A percentile compares a stretch with the other conserved stretches of the same genome.
Evolutionary conservation across 2,888 invertebrate genomes (phyloP).

Genomic region (Acronicta psi): DNA sequence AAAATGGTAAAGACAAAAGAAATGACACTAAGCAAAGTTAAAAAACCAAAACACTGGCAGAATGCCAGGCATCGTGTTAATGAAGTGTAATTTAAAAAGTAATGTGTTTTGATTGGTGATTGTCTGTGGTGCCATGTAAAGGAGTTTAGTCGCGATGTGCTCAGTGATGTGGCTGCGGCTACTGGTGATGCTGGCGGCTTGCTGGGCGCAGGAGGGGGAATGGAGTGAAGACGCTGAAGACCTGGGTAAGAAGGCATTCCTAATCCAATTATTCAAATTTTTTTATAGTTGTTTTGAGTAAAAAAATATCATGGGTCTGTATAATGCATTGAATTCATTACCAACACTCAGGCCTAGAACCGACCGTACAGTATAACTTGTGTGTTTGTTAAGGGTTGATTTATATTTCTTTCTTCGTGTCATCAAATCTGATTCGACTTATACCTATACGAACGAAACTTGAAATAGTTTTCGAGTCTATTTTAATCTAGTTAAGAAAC

Average conservation of each 20-base stretch:
- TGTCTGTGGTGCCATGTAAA: slow-evolving; percentile 68
- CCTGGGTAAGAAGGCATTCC: slow-evolving; percentile 70
- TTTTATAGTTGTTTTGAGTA: too few relatives aligned
- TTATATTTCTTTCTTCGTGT: too few relatives aligned
- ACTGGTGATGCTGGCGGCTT: slow-evolving; percentile 81
- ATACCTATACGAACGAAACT: too few relatives aligned
- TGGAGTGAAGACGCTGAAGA: slow-evolving; percentile 87
- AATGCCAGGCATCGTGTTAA: slow-evolving; percentile 31
- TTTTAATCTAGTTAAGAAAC: too few relatives aligned
- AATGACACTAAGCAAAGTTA: slow-evolving; percentile 20
- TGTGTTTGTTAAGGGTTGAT: too few relatives aligned
- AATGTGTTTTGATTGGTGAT: slow-evolving; percentile 46
- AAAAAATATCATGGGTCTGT: too few relatives aligned
- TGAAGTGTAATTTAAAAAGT: slow-evolving; percentile 50
- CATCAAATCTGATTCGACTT: too few relatives aligned
- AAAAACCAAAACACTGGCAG: slow-evolving; percentile 34
- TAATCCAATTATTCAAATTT: too few relatives aligned
- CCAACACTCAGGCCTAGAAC: too few relatives aligned
- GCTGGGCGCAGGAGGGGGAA: slow-evolving; percentile 86
- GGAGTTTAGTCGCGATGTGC: slow-evolving; percentile 72
- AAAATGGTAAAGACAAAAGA: slow-evolving; percentile 36
- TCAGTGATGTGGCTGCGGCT: slow-evolving; percentile 81
- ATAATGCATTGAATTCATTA: too few relatives aligned
- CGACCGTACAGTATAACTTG: too few relatives aligned
- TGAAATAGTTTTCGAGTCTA: too few relatives aligned